Base-by-base conservation (phyloP, 2,797 vertebrate species). In the Botia almorhae region DNA sequence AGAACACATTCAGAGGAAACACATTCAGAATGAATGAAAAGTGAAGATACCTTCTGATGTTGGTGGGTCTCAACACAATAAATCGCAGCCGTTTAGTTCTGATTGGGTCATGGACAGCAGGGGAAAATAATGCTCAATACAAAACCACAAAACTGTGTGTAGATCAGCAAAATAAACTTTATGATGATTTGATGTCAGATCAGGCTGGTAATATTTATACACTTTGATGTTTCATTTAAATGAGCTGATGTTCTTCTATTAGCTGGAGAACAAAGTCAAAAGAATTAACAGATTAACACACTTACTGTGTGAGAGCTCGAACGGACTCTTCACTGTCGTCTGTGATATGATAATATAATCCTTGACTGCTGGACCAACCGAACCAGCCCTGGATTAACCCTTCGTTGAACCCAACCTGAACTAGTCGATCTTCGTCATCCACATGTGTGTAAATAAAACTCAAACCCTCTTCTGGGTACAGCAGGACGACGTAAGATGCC, bases 361-460 rank as follows among this genome's bases (percentile, higher is more conserved):
- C 96, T 1, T 94, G 85, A 50, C 68, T 91, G 55, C 55, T 78
- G 85, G 86, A 91, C 5, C 82, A 88, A 10, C 61, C 4, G 33
- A 95, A 53, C 73, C 92, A 91, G 83, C 93, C 90, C 11, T 1
- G 72, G 26, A 91, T 91, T 63, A 83, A 73, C 19, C 96, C 96
- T 85, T 96, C 92, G 82, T 92, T 97, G 89, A 99, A 98, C 26
- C 96, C 96, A 50, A 95, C 94, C 19, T 93, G 87, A 56, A 96
- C 88, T 0, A 92, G 86, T 68, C 84, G 84, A 51, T 76, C 82
- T 0, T 79, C 83, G 26, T 65, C 88, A 81, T 90, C 92, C 7
- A 92, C 88, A 64, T 88, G 88, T 0, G 95, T 94, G 26, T 92
- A 94, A 50, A 87, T 87, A 87, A 96, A 98, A 87, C 95, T 94